Percentiles rank a stretch among this genome's conserved stretches.
phyloP scores from a whole-genome alignment of 2,888 invertebrate species.

The Ferrisia virgata region DNA sequence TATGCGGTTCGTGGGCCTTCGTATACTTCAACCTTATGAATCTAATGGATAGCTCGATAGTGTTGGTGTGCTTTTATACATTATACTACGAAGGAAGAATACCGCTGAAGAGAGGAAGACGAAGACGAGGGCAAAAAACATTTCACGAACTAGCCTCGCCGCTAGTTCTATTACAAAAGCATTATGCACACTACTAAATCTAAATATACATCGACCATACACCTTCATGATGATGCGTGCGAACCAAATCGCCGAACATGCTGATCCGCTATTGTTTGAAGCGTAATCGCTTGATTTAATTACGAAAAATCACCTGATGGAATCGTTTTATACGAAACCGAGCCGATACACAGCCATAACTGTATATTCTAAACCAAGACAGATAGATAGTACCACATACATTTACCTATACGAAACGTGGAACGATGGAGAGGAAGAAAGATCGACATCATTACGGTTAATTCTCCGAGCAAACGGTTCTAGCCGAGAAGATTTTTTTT shows the following conservation, averaged over 20 bases:
- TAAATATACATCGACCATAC: neutral
- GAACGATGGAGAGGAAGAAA: neutral
- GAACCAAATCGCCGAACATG: slow-evolving; percentile 7
- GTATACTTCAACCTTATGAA: too few relatives aligned
- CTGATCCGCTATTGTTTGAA: slow-evolving; percentile 8
- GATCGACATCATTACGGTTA: slow-evolving; percentile 41
- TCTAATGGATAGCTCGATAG: too few relatives aligned
- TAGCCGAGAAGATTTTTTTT: slow-evolving; percentile 26
- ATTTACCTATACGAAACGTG: neutral
- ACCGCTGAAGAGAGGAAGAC: neutral
- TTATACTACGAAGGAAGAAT: neutral
- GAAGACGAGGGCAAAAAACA: neutral
- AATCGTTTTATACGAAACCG: neutral
- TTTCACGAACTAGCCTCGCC: neutral
- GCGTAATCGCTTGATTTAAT: neutral
- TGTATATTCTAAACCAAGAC: neutral
- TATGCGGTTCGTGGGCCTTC: too few relatives aligned
- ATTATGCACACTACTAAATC: neutral
- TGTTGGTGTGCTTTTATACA: too few relatives aligned
- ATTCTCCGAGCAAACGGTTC: slow-evolving; percentile 42
- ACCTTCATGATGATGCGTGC: neutral
- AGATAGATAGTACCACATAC: too few relatives aligned
- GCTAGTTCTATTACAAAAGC: neutral
- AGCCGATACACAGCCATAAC: neutral
- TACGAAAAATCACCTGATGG: neutral